These are phyloP conservation scores for Apogon hyalosoma DNA, from an alignment of 2,797 vertebrate species.

Conservation along the genomic window DNA sequence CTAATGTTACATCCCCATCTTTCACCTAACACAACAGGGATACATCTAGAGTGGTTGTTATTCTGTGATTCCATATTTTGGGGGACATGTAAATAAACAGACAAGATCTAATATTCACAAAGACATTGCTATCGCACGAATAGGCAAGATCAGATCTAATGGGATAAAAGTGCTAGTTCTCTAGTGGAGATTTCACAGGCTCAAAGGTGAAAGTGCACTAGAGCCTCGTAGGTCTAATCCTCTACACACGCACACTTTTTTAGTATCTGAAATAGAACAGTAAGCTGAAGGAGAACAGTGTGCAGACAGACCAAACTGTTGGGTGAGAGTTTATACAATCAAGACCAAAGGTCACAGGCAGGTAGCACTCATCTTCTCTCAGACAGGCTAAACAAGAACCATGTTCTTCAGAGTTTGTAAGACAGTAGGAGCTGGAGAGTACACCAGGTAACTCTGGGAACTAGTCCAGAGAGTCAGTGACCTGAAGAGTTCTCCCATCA, in stretches of 20 bases:
- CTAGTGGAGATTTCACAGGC: slow-evolving; percentile 32
- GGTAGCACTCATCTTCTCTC: not conserved
- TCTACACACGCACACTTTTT: slow-evolving; percentile 16
- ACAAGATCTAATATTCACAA: not conserved
- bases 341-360: slow-evolving; percentile 30
- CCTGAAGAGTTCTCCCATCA: no score
- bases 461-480: no score
- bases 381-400: no score
- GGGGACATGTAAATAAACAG: no score
- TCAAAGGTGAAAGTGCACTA: slow-evolving; percentile 41
- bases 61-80: no score
- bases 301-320: slow-evolving; percentile 50
- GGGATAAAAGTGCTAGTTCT: slow-evolving; percentile 1
- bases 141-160: slow-evolving; percentile 14
- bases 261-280: slow-evolving; percentile 57
- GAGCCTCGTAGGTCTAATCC: slow-evolving; percentile 53
- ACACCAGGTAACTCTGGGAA: no score
- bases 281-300: slow-evolving; percentile 49
- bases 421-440: no score
- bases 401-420: no score
- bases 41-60: not conserved
- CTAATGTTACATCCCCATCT: not conserved
- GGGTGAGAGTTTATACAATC: slow-evolving; percentile 6
- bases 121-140: slow-evolving; percentile 14
- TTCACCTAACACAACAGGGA: not conserved